Evolutionary conservation across 2,113 vertebrate species (phyloP).

Genomic region (Rhegmatorhina hoffmannsi): DNA sequence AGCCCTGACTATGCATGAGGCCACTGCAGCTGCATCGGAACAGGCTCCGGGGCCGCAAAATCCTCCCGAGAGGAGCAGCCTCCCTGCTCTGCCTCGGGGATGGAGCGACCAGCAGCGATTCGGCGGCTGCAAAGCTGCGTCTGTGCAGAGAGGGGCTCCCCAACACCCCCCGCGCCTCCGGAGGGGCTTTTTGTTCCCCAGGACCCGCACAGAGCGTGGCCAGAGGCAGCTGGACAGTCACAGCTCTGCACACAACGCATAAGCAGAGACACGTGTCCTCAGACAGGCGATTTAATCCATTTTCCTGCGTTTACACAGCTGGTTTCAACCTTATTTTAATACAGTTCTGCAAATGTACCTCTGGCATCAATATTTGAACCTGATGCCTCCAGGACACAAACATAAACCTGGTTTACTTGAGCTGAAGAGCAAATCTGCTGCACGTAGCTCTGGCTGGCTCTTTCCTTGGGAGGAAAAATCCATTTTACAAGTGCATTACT

Average conservation of each 20-base stretch:
- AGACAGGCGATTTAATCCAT: neutral
- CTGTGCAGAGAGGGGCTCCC: neutral
- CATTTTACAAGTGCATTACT: neutral
- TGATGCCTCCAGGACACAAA: neutral
- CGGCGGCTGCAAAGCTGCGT: conserved; percentile 26
- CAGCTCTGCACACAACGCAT: neutral
- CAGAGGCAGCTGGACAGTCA: neutral
- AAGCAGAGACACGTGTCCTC: neutral
- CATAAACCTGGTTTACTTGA: neutral
- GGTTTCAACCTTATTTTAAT: neutral
- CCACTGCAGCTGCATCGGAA: conserved; percentile 66
- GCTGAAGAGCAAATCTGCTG: neutral
- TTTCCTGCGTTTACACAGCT: neutral
- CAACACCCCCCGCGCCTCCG: neutral
- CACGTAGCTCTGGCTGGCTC: neutral
- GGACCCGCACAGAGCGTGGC: neutral
- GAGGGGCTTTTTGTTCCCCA: neutral
- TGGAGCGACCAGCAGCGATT: neutral
- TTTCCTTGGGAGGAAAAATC: neutral
- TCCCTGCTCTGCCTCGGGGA: neutral
- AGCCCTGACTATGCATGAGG: conserved; percentile 65
- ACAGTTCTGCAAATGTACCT: neutral
- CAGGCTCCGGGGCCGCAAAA: conserved; percentile 12
- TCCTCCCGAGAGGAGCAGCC: neutral
- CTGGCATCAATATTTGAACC: conserved; percentile 2